Conservation (phyloP, 2,113 vertebrate genomes). For the Oryzias celebensis region DNA sequence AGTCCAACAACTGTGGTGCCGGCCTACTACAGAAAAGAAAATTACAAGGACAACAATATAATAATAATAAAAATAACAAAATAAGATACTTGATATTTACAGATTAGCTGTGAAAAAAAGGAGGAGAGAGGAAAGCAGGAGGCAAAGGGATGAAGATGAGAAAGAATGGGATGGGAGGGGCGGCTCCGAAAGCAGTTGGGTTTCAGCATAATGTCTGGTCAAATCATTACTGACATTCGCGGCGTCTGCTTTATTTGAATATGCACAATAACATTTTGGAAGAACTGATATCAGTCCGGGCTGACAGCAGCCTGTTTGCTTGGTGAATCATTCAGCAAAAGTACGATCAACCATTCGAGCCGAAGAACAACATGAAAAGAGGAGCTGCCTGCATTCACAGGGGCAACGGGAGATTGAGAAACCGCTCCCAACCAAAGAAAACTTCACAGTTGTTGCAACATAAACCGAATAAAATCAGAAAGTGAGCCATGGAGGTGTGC, state of each 20-base stretch:
- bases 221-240: constrained; percentile 43
- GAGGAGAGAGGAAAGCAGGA: constrained; percentile 21
- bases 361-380: constrained; percentile 42
- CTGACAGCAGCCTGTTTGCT: constrained; percentile 5
- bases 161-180: constrained; percentile 37
- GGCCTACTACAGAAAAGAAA: constrained; percentile 72
- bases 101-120: constrained; percentile 73
- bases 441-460: constrained; percentile 20
- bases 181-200: constrained; percentile 60
- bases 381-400: constrained; percentile 35
- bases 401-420: constrained; percentile 8
- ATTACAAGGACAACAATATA: constrained; percentile 79
- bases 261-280: constrained; percentile 43
- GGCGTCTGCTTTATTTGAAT: constrained; percentile 46
- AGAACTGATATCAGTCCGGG: constrained; percentile 12
- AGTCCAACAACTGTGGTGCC: constrained; percentile 67
- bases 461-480: not conserved
- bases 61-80: constrained; percentile 77
- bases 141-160: constrained; percentile 34
- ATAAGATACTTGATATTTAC: constrained; percentile 83
- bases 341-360: constrained; percentile 14
- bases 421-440: constrained; percentile 17
- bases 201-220: constrained; percentile 51
- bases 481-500: constrained; percentile 1
- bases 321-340: constrained; percentile 15